Evolutionary conservation across 1,140 invertebrate species (phyloP).

Genomic region (Nixonia krombeini): DNA sequence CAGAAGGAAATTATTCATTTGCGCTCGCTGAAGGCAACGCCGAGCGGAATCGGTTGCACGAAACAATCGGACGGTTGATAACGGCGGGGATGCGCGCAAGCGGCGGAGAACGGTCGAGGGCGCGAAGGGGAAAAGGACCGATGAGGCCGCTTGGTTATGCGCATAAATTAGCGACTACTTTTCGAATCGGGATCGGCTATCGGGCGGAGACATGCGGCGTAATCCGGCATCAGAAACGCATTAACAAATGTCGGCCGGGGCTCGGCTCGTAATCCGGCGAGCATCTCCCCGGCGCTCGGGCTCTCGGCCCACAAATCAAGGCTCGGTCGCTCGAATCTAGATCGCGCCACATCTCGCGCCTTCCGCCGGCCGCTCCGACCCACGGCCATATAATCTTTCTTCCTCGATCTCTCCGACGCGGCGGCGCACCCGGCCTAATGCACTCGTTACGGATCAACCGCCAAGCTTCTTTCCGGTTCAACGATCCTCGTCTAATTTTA

Average conservation of each 20-base stretch:
- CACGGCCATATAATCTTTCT: constrained; percentile 16
- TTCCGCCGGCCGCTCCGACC: constrained; percentile 15
- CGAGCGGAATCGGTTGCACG: too few species aligned
- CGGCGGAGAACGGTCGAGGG: too few species aligned
- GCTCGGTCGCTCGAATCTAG: constrained; percentile 47
- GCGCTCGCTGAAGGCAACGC: too few species aligned
- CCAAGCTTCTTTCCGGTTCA: too few species aligned
- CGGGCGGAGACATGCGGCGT: constrained; percentile 50
- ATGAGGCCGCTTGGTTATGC: constrained; percentile 46
- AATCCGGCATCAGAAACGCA: constrained; percentile 60
- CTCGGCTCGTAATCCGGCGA: constrained; percentile 47
- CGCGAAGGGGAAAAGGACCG: constrained; percentile 22
- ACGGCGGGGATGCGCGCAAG: too few species aligned
- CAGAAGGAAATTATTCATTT: too few species aligned
- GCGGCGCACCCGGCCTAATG: not conserved
- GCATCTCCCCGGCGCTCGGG: constrained; percentile 36
- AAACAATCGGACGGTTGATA: too few species aligned
- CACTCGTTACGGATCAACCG: not conserved
- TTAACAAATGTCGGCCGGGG: constrained; percentile 55
- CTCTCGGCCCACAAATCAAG: constrained; percentile 56
- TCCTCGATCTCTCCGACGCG: constrained; percentile 7
- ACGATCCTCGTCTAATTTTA: too few species aligned
- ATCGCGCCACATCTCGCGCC: constrained; percentile 25
- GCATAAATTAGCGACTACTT: constrained; percentile 57
- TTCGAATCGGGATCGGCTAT: constrained; percentile 49